These are phyloP conservation scores for Blomia tropicalis DNA, from an alignment of 2,888 invertebrate genomes.

Conservation along the genomic window DNA sequence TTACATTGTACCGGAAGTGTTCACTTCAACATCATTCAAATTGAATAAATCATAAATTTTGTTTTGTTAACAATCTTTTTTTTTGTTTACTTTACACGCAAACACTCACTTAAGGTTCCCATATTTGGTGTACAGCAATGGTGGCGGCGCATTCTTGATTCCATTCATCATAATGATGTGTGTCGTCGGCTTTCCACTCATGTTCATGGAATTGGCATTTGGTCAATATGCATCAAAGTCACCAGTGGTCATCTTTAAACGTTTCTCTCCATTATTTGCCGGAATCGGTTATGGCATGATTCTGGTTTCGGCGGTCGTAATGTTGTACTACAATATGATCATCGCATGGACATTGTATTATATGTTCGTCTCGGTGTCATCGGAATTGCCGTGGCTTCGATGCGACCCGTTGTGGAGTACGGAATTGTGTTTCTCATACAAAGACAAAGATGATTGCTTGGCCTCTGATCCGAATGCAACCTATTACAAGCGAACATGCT, in stretches of 20 bases:
- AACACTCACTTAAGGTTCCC: background rate
- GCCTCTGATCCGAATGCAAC: constrained; percentile 13
- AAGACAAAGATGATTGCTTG: constrained; percentile 19
- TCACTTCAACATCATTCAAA: no score
- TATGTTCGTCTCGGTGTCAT: constrained; percentile 44
- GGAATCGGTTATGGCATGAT: constrained; percentile 60
- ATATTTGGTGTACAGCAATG: constrained; percentile 15
- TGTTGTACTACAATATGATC: constrained; percentile 58
- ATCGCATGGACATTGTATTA: constrained; percentile 63
- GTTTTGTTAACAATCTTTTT: no score
- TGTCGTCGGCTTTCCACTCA: constrained; percentile 39
- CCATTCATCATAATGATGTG: constrained; percentile 39
- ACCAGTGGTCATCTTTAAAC: constrained; percentile 63
- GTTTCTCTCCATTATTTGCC: constrained; percentile 55
- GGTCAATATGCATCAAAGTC: constrained; percentile 57
- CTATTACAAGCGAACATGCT: constrained; percentile 34
- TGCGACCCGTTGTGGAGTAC: constrained; percentile 41
- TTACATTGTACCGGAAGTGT: background rate
- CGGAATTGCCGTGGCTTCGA: constrained; percentile 51
- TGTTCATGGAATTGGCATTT: constrained; percentile 45
- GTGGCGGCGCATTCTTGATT: constrained; percentile 37
- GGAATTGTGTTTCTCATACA: constrained; percentile 16
- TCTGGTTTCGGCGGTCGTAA: constrained; percentile 54
- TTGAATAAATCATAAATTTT: no score
- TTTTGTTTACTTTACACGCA: background rate